Evolutionary conservation across 2,888 invertebrate genomes (phyloP), one percentile per base, ranked within the genome.

Genomic region (Rhamphomyia laevipes): DNA sequence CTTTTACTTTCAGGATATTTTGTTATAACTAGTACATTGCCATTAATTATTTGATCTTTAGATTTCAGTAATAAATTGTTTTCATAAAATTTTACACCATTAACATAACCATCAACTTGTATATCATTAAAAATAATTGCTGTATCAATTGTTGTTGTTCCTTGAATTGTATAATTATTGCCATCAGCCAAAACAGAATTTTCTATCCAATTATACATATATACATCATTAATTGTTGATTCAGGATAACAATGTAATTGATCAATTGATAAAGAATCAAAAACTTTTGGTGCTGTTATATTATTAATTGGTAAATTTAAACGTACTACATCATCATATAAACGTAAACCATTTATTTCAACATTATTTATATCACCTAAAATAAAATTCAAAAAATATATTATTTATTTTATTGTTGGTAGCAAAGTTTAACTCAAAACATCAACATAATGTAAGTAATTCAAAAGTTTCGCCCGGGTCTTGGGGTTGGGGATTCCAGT

Each of bases 251-350:
- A 59, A 45, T 61, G 59, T 2, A 78, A 57, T 49, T 70, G 61
- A 27, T 63, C 60, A 0, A 72, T 65, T 16, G 56, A 55, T n/a
- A 75, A 60, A 47, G 64, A 62, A 7, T 61, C 44, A 33, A 75
- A 60, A 37, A 45, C 59, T 63, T 75, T 76, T 2, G 57, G 58
- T 4, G 74, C 73, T 2, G 67, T 72, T 2, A 78, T 60, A 4
- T 66, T 57, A 59, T 74, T 76, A 18, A 48, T 37, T 16, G 59
- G 46, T 5, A 27, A 11, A 53, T 74, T 73, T 45, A 66, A 63
- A 41, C 71, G 68, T 54, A 77, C 66, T 16, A 80, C 64, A 56
- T 80, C 79, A 10, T 65, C 65, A 13, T 65, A 59, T 23, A 80
- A 63, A 63, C 76, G 70, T 42, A 76, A 59, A 51, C 68, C 62